A percentile compares a stretch with the other conserved stretches of the same genome.
Evolutionary conservation across 2,113 vertebrate species (phyloP).

Genomic region (Pica pica): DNA sequence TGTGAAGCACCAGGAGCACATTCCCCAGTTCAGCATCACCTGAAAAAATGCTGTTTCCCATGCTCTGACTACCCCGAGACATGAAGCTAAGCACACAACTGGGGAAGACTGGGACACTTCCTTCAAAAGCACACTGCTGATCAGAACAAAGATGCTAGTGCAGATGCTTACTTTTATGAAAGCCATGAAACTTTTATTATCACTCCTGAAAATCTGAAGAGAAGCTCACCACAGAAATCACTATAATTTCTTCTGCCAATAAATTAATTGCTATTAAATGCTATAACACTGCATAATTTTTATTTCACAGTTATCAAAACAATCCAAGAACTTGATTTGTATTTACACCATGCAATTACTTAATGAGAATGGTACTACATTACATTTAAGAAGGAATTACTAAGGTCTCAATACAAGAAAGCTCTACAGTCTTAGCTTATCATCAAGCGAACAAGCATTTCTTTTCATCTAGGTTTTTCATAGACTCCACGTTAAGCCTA

Average conservation of each 20-base stretch:
- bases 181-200: not conserved
- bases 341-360: not conserved
- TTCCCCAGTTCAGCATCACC: not conserved
- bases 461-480: not conserved
- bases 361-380: not conserved
- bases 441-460: not conserved
- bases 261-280: not conserved
- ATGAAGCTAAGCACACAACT: not conserved
- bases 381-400: not conserved
- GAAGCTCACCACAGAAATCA: not conserved
- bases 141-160: not conserved
- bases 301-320: not conserved
- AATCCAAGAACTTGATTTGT: not conserved
- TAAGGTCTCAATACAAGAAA: not conserved
- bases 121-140: not conserved
- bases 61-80: accelerated
- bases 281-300: not conserved
- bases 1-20: not conserved
- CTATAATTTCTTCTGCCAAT: not conserved
- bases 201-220: not conserved
- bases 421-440: not conserved
- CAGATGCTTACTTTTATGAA: not conserved
- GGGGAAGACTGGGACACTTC: not conserved
- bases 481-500: not conserved
- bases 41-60: accelerated